A percentile compares a stretch with the other conserved stretches of the same genome.
phyloP scores from a whole-genome alignment of 1,140 invertebrate species.

The Lanistes nyassanus region DNA sequence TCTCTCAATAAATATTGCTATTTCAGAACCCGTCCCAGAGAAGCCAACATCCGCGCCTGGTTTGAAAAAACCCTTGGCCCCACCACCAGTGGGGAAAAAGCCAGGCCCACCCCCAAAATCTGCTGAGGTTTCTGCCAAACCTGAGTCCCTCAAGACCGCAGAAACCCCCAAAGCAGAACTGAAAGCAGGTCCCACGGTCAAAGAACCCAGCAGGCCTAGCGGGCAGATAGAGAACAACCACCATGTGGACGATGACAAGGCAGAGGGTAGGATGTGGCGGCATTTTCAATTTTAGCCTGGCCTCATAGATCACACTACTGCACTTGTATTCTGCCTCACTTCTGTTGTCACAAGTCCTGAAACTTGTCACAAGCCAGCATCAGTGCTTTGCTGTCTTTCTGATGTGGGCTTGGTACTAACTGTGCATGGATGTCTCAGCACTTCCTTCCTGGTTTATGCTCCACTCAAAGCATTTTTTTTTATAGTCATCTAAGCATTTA shows the following conservation, averaged over 20 bases:
- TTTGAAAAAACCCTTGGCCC: slow-evolving; percentile 64
- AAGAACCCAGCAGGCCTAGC: slow-evolving; percentile 16
- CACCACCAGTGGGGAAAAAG: slow-evolving; percentile 64
- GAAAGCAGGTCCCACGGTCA: slow-evolving; percentile 25
- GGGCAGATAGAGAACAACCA: slow-evolving; percentile 5
- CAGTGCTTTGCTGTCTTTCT: too few relatives aligned
- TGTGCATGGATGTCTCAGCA: too few relatives aligned
- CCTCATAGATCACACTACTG: too few relatives aligned
- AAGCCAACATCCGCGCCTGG: slow-evolving; percentile 49
- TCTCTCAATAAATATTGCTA: slow-evolving; percentile 7
- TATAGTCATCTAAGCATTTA: too few relatives aligned
- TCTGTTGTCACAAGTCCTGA: too few relatives aligned
- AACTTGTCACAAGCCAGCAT: too few relatives aligned
- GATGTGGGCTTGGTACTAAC: too few relatives aligned
- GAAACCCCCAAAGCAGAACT: slow-evolving; percentile 27
- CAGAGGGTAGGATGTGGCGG: slow-evolving; percentile 10
- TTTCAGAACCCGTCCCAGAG: slow-evolving; percentile 31
- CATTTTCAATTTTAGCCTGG: not conserved
- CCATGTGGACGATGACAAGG: slow-evolving; percentile 3
- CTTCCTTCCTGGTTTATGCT: too few relatives aligned
- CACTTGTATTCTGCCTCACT: too few relatives aligned
- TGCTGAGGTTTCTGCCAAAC: slow-evolving; percentile 27
- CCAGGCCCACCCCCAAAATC: slow-evolving; percentile 21
- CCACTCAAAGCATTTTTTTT: too few relatives aligned
- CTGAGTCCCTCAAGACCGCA: slow-evolving; percentile 38